A percentile compares a stretch with the other conserved stretches of the same genome.
phyloP scores from a whole-genome alignment of 2,888 invertebrate genomes.

The Buathra laborator region DNA sequence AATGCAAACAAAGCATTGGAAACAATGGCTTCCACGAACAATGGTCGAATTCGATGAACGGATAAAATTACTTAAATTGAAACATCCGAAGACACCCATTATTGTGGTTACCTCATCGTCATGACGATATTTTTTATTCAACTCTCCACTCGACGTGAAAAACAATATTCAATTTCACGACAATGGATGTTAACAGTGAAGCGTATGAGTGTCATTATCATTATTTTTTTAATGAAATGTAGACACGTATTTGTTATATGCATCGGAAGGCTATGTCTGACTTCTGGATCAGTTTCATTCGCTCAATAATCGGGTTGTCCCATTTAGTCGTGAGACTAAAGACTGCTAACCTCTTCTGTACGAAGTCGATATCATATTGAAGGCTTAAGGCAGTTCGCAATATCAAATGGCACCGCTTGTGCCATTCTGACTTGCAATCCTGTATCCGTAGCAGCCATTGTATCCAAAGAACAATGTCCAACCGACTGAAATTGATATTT shows the following conservation, averaged over 20 bases:
- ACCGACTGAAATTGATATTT: not conserved
- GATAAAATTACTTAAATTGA: conserved; percentile 3
- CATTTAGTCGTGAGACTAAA: too few relatives aligned
- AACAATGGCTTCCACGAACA: conserved; percentile 1
- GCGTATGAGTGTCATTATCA: not conserved
- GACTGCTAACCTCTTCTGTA: too few relatives aligned
- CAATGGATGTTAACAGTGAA: not conserved
- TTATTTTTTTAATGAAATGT: not conserved
- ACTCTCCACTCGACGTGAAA: not conserved
- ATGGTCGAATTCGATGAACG: not conserved
- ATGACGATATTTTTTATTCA: not conserved
- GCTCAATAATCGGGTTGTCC: too few relatives aligned
- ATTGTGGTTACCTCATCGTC: not conserved
- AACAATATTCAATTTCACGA: not conserved
- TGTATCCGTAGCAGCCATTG: too few relatives aligned
- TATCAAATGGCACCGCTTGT: too few relatives aligned
- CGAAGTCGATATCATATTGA: too few relatives aligned
- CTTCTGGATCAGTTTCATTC: too few relatives aligned
- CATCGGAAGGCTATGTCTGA: too few relatives aligned
- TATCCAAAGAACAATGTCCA: too few relatives aligned
- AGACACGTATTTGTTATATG: not conserved
- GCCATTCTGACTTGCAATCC: too few relatives aligned
- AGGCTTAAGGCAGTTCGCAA: too few relatives aligned
- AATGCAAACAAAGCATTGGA: conserved; percentile 1
- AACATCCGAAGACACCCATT: not conserved